Evolutionary conservation across 2,113 vertebrate genomes (phyloP).

Genomic region (Thunnus maccoyii): DNA sequence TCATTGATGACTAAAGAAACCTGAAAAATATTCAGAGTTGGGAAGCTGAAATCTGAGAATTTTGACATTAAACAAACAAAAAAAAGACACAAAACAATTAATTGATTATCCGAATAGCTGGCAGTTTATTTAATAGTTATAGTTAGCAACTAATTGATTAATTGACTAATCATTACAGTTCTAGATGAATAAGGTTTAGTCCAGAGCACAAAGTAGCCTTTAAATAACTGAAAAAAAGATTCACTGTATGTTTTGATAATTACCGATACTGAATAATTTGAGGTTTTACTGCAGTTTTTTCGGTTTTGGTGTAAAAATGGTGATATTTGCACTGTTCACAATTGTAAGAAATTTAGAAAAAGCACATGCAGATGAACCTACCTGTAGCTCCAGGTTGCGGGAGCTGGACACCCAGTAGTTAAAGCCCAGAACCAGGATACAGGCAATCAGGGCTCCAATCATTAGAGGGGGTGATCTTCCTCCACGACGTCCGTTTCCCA

Average conservation of each 20-base stretch:
- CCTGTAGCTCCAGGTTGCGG: slow-evolving; percentile 92
- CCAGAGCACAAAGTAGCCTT: background rate
- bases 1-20: too few species aligned
- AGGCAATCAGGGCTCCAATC: slow-evolving; percentile 89
- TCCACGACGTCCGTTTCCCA: slow-evolving; percentile 90
- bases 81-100: too few species aligned
- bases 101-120: too few species aligned
- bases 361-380: slow-evolving; percentile 58
- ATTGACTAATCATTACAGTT: too few species aligned
- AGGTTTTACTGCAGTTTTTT: background rate
- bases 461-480: slow-evolving; percentile 92
- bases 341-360: background rate
- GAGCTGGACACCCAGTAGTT: slow-evolving; percentile 97
- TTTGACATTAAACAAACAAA: too few species aligned
- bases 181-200: too few species aligned
- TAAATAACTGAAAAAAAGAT: background rate
- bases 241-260: too few species aligned
- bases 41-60: too few species aligned
- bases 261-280: too few species aligned
- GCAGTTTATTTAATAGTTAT: too few species aligned
- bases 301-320: background rate
- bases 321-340: background rate
- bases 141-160: too few species aligned
- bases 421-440: slow-evolving; percentile 91
- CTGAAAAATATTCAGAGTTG: too few species aligned